phyloP scores from a whole-genome alignment of 2,888 invertebrate species.

The Rotaria magnacalcarata region DNA sequence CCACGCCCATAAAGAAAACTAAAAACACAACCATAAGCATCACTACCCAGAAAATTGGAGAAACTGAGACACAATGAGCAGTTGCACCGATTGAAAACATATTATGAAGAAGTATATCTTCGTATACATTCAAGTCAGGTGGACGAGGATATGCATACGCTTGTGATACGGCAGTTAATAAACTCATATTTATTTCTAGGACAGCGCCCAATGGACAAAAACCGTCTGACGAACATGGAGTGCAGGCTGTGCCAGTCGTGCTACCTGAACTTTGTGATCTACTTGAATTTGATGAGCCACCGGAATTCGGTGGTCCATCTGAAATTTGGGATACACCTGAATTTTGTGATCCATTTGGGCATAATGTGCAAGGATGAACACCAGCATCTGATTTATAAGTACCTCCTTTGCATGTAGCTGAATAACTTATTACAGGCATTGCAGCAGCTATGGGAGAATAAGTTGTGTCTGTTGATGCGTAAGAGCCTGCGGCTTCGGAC shows the following conservation, averaged over 20 bases:
- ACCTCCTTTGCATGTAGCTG: neutral
- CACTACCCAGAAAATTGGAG: neutral
- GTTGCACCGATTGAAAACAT: neutral
- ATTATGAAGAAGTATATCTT: neutral
- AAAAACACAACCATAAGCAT: neutral
- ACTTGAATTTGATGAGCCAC: no score
- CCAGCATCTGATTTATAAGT: neutral
- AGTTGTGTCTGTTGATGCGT: neutral
- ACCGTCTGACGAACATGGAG: neutral
- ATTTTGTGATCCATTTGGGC: neutral
- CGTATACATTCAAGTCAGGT: neutral
- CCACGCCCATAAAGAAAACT: neutral
- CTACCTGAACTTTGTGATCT: neutral
- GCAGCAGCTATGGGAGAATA: neutral
- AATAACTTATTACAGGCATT: neutral
- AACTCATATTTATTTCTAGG: neutral
- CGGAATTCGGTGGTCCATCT: no score
- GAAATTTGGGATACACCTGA: no score
- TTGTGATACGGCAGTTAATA: neutral
- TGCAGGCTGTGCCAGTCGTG: neutral
- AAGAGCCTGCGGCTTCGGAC: neutral
- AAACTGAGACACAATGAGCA: neutral
- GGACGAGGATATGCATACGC: conserved; percentile 17
- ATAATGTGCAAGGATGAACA: conserved; percentile 5
- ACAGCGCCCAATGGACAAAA: conserved; percentile 25